Evolutionary conservation across 2,888 invertebrate genomes (phyloP), one percentile per base, ranked within the genome.

Genomic region (Cephus sareptanus): DNA sequence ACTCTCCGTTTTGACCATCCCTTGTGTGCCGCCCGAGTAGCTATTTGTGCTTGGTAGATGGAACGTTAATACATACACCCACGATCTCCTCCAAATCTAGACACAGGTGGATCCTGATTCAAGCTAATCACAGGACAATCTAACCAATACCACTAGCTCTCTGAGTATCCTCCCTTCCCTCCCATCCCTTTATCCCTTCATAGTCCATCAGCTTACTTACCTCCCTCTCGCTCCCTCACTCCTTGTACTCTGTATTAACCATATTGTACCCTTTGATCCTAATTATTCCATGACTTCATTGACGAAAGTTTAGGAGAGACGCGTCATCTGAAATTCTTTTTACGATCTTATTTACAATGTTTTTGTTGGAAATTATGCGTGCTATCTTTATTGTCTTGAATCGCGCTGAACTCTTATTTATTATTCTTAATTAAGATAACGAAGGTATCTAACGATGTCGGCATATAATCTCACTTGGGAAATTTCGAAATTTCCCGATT

Each of bases 81-180:
- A 71, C 15, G 33, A 34, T 15, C 12, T 31, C 31, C 71, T 71
- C 71, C 30, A 71, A 31, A 71, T 71, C 71, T 71, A 71, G 71
- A 31, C 71, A 31, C 71, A 71, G 71, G 31, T 71, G 71, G 31
- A 71, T 71, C 71, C 71, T 31, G 71, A 71, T 71, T 71, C 71
- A 34, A 71, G 71, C 33, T 71, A 71, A 71, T 71, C 71, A 71
- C 15, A 71, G 31, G 71, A 71, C 31, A 71, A 71, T 71, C 33
- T 71, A 31, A 23, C 31, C 71, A 34, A 34, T 71, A 23, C 23
- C 23, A 6, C 23, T 56, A 56, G 23, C 71, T 70, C 70, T 34
- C 33, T 23, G 4, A 34, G 31, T 71, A 15, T 71, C 31, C 71
- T 71, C 71, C 71, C 31, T 30, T 71, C 71, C 33, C 31, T 71